A percentile compares a stretch with the other conserved stretches of the same genome.
phyloP scores from a whole-genome alignment of 2,797 vertebrate species.

The Galagoides demidoff region DNA sequence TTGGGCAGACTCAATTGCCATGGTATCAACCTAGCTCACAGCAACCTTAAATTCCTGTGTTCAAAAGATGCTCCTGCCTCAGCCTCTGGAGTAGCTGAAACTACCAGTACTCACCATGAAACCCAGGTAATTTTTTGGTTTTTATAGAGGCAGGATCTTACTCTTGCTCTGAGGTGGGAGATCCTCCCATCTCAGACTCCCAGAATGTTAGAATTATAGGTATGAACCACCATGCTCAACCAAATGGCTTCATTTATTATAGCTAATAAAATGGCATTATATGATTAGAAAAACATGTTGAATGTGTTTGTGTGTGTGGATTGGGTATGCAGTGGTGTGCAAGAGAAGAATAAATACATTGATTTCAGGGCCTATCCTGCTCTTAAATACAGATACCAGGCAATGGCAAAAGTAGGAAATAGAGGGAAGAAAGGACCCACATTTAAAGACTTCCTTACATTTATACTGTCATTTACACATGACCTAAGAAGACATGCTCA shows the following conservation, averaged over 20 bases:
- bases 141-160: no score
- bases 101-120: no score
- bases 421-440: neutral
- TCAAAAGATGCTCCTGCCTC: no score
- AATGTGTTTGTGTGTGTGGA: neutral
- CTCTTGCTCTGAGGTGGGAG: no score
- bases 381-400: neutral
- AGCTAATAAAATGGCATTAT: neutral
- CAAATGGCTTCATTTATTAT: neutral
- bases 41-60: no score
- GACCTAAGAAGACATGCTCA: neutral
- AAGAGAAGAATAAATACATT: neutral
- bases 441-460: neutral
- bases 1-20: no score
- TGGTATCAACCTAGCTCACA: no score
- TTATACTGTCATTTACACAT: neutral
- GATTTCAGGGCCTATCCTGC: neutral
- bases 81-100: no score
- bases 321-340: neutral
- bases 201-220: no score
- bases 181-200: no score
- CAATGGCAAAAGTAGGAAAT: neutral
- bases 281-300: neutral
- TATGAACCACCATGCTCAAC: no score
- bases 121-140: no score